Conservation (phyloP, 2,797 vertebrate species). For the Crotalus adamanteus region DNA sequence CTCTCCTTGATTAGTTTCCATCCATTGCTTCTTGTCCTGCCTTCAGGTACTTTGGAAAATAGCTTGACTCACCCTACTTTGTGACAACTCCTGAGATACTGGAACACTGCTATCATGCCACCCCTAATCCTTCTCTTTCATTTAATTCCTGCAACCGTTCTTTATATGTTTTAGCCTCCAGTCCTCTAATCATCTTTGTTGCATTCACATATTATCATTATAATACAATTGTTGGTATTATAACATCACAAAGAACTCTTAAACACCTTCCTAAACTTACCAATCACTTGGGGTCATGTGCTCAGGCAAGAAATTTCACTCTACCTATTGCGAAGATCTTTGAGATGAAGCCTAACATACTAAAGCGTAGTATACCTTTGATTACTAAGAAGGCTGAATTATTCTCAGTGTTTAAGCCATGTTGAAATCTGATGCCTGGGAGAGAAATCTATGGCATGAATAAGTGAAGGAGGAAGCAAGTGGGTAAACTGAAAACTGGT, state of each 20-base stretch:
- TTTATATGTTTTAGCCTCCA: neutral
- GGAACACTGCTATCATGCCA: neutral
- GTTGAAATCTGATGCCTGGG: neutral
- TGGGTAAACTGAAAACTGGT: neutral
- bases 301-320: neutral
- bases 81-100: neutral
- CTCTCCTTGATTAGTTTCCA: neutral
- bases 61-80: neutral
- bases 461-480: neutral
- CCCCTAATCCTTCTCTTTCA: neutral
- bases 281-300: neutral
- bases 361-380: neutral
- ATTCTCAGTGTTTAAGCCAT: neutral
- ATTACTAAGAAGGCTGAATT: neutral
- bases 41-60: neutral
- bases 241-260: neutral
- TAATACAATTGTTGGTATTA: constrained; percentile 24
- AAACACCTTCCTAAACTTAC: neutral
- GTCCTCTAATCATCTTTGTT: neutral
- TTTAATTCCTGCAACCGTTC: neutral
- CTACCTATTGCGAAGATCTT: neutral
- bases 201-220: constrained; percentile 34
- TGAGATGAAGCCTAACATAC: neutral
- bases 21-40: neutral
- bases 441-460: neutral